Conservation (phyloP, 2,888 invertebrate genomes). For the Maniola hyperantus region DNA sequence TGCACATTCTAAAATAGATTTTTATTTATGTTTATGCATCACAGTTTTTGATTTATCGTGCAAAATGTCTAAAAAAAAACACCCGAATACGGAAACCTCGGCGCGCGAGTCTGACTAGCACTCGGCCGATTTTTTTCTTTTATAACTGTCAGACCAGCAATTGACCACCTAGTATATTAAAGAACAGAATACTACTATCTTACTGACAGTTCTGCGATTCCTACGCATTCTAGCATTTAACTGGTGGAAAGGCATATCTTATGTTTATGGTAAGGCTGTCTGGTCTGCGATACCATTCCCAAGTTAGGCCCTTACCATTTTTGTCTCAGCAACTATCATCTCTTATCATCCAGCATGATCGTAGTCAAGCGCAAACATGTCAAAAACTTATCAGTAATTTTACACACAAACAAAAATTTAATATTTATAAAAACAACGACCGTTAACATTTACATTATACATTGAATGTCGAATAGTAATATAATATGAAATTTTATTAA, state of each 20-base stretch:
- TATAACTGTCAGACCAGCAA: too few relatives aligned
- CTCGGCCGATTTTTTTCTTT: too few relatives aligned
- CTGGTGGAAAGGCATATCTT: not conserved
- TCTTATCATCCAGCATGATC: not conserved
- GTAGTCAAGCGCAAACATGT: constrained; percentile 7
- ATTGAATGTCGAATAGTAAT: constrained; percentile 20
- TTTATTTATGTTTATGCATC: too few relatives aligned
- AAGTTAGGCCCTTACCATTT: constrained; percentile 9
- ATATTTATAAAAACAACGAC: constrained; percentile 26
- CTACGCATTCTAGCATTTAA: too few relatives aligned
- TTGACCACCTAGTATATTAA: too few relatives aligned
- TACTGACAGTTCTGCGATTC: too few relatives aligned
- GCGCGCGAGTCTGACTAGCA: too few relatives aligned
- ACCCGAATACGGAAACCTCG: too few relatives aligned
- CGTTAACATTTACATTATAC: constrained; percentile 14
- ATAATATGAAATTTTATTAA: constrained; percentile 9
- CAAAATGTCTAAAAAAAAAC: too few relatives aligned
- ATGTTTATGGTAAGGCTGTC: not conserved
- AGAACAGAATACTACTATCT: too few relatives aligned
- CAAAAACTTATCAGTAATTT: constrained; percentile 17
- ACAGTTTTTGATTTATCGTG: too few relatives aligned
- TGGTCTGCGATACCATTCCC: not conserved
- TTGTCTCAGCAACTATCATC: constrained; percentile 5
- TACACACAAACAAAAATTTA: constrained; percentile 27
- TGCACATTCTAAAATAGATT: too few relatives aligned